Percentiles rank a stretch among this genome's conserved stretches.
Evolutionary conservation across 2,888 invertebrate genomes (phyloP).

Genomic region (Folsomia candida): DNA sequence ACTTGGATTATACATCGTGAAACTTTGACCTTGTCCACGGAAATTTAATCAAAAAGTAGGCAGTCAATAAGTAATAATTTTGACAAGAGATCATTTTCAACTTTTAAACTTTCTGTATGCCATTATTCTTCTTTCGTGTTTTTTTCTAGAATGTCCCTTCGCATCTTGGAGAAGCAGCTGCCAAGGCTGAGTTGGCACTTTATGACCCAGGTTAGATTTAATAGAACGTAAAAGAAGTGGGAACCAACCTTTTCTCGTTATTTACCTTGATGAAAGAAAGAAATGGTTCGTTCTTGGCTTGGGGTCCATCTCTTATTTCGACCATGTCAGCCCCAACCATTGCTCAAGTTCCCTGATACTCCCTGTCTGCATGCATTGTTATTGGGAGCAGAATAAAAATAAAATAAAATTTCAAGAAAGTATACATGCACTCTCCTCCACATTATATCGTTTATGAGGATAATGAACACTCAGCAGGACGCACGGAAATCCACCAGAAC

Average conservation of each 20-base stretch:
- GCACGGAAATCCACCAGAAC: constrained; percentile 8
- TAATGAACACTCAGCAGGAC: constrained; percentile 33
- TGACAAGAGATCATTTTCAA: not conserved
- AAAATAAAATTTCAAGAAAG: not conserved
- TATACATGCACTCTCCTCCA: too few species aligned
- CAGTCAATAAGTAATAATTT: not conserved
- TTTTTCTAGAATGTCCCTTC: not conserved
- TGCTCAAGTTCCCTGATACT: not conserved
- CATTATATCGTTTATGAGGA: constrained; percentile 9
- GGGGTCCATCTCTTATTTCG: constrained; percentile 11
- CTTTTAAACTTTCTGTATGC: not conserved
- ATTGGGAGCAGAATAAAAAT: constrained; percentile 8
- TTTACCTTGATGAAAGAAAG: constrained; percentile 18
- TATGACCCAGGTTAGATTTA: constrained; percentile 9
- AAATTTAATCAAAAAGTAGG: not conserved
- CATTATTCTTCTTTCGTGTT: not conserved
- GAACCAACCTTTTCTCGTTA: constrained; percentile 2
- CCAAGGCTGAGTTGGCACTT: not conserved
- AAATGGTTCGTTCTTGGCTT: constrained; percentile 11
- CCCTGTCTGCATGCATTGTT: not conserved
- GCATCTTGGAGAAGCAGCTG: not conserved
- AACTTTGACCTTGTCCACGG: too few species aligned
- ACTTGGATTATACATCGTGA: too few species aligned
- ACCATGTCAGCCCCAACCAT: not conserved
- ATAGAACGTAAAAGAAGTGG: constrained; percentile 7